phyloP scores from a whole-genome alignment of 2,888 invertebrate species.

The Eulithis testata region DNA sequence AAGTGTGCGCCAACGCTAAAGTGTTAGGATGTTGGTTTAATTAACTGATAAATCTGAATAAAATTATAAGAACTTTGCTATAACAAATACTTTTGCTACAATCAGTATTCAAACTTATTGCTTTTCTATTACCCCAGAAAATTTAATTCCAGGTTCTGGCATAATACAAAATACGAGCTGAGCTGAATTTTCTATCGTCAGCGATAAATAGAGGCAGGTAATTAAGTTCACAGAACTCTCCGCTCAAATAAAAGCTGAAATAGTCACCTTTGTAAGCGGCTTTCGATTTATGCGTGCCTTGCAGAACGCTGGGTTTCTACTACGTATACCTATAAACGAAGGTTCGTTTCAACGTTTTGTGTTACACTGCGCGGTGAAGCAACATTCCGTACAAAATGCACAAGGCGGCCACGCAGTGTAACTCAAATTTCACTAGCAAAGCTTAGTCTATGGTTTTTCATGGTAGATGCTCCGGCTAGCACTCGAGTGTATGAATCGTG shows the following conservation, averaged over 20 bases:
- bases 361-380: too few species aligned
- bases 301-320: constrained; percentile 34
- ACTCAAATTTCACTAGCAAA: too few species aligned
- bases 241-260: constrained; percentile 59
- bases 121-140: constrained; percentile 22
- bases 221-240: constrained; percentile 44
- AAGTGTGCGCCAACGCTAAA: too few species aligned
- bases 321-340: too few species aligned
- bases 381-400: too few species aligned
- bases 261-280: constrained; percentile 63
- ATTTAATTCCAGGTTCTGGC: constrained; percentile 13
- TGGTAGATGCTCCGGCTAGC: constrained; percentile 8
- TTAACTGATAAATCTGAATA: too few species aligned
- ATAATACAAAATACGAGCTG: constrained; percentile 12
- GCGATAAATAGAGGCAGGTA: constrained; percentile 42
- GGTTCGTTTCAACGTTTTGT: too few species aligned
- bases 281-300: constrained; percentile 61
- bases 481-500: constrained; percentile 48
- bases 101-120: constrained; percentile 11
- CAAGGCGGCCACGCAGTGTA: too few species aligned
- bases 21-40: too few species aligned
- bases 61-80: too few species aligned
- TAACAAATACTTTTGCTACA: background rate
- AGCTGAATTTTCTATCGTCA: constrained; percentile 32
- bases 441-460: too few species aligned